Percentiles rank a stretch among this genome's conserved stretches.
Conservation (phyloP, 2,888 invertebrate species). For the Melitaea athalia region DNA sequence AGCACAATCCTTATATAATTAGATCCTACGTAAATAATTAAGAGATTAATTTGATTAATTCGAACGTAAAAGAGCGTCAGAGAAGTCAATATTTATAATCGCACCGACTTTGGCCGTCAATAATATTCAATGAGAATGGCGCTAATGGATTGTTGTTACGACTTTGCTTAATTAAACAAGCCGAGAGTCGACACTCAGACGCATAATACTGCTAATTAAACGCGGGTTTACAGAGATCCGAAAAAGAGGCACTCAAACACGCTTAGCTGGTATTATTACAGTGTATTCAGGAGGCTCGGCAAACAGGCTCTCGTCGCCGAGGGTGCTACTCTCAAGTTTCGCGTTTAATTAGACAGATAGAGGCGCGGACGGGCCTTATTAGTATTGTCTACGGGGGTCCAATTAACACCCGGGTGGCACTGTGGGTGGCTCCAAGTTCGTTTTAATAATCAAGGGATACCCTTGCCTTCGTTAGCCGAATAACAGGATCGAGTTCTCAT, state of each 20-base stretch:
- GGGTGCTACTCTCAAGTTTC: slow-evolving; percentile 82
- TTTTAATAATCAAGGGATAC: slow-evolving; percentile 81
- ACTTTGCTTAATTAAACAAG: slow-evolving; percentile 81
- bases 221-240: slow-evolving; percentile 80
- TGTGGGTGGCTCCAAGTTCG: slow-evolving; percentile 76
- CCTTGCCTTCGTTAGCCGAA: slow-evolving; percentile 78
- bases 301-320: slow-evolving; percentile 77
- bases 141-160: slow-evolving; percentile 75
- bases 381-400: slow-evolving; percentile 83
- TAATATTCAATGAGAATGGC: slow-evolving; percentile 45
- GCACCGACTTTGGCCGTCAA: slow-evolving; percentile 43
- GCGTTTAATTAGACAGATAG: slow-evolving; percentile 83
- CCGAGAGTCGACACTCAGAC: slow-evolving; percentile 78
- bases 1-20: slow-evolving; percentile 28
- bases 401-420: slow-evolving; percentile 79
- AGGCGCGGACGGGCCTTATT: slow-evolving; percentile 82
- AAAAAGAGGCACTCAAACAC: slow-evolving; percentile 82
- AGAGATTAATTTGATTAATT: slow-evolving; percentile 31
- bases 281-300: slow-evolving; percentile 78
- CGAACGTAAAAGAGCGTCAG: slow-evolving; percentile 15
- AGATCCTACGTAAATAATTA: slow-evolving; percentile 31
- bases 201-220: slow-evolving; percentile 81
- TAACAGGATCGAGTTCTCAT: slow-evolving; percentile 70
- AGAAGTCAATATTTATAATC: slow-evolving; percentile 27
- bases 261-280: slow-evolving; percentile 82